These are phyloP conservation scores for Taenaris catops DNA, from an alignment of 2,888 invertebrate species.

Conservation along the genomic window DNA sequence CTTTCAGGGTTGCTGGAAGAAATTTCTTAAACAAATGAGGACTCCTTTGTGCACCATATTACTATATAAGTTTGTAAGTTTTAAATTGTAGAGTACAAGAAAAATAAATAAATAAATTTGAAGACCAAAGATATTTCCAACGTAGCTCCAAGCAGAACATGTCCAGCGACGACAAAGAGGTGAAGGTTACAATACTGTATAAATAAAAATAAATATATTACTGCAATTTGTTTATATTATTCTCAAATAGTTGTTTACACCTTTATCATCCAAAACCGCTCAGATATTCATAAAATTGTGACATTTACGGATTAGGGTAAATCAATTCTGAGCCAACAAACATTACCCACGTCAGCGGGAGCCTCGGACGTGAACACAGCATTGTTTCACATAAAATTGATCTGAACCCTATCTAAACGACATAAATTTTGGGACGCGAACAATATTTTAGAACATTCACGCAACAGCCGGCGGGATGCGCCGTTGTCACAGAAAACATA, in stretches of 20 bases:
- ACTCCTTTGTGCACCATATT: too few species aligned
- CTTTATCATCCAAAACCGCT: slow-evolving; percentile 25
- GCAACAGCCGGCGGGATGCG: slow-evolving; percentile 27
- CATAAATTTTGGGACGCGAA: slow-evolving; percentile 47
- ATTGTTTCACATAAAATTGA: slow-evolving; percentile 61
- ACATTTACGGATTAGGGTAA: slow-evolving; percentile 70
- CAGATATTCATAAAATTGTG: slow-evolving; percentile 47
- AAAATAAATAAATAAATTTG: too few species aligned
- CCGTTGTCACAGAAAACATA: slow-evolving; percentile 65
- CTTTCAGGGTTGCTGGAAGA: too few species aligned
- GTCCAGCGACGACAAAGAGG: too few species aligned
- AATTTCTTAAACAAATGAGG: too few species aligned
- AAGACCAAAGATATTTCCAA: too few species aligned
- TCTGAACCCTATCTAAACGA: slow-evolving; percentile 53
- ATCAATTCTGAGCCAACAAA: slow-evolving; percentile 61
- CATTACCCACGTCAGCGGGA: slow-evolving; percentile 58
- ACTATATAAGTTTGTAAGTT: too few species aligned
- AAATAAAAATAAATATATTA: too few species aligned
- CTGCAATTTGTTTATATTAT: too few species aligned
- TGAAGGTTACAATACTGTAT: too few species aligned
- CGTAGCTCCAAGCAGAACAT: too few species aligned
- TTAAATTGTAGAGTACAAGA: too few species aligned
- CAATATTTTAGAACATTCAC: slow-evolving; percentile 46
- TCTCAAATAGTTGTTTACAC: slow-evolving; percentile 10
- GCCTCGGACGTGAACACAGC: slow-evolving; percentile 31